Base-by-base conservation (phyloP, 2,797 vertebrate species). In the Poecilia gillii region DNA sequence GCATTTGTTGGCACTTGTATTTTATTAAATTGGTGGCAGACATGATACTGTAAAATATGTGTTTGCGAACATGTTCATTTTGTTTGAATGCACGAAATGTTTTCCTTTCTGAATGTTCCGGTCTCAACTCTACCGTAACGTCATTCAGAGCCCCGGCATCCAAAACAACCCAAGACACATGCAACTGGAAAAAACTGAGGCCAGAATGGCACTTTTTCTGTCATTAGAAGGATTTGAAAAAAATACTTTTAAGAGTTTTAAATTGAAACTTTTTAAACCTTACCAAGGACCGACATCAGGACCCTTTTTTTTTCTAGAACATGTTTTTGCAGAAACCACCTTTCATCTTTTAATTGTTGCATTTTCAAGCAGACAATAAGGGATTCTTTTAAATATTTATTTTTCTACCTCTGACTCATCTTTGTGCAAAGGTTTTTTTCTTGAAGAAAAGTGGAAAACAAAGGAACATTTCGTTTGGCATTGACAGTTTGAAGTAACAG, bases 311-410 rank as follows among this genome's bases (percentile, higher is more conserved):
- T 39, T 6, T 25, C 33, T 36, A 62, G 31, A 16, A 18, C 14
- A 25, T 25, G 20, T 53, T 53, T 53, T 53, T 53, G 25, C 23
- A 76, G 39, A 81, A 80, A 75, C 76, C 74, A 55, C 55, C 59
- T 87, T 39, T 85, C 55, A 68, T 71, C 75, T 74, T 81, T 39
- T 74, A 70, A 49, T 16, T 49, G 75, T 81, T 83, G 39, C 75
- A 78, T 76, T 83, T 84, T 64, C 47, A 76, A 76, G 2, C 41
- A 31, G 74, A 89, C 81, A 82, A 76, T 46, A 7, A 47, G 23
- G 31, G 31, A 18, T 33, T 49, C 73, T 59, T 75, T 59, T 36
- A 11, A 23, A 39, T 45, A 71, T 68, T 73, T 62, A 81, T 83
- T 82, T 77, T 75, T 45, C 68, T 82, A 75, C 64, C 72, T 68